Evolutionary conservation across 2,797 vertebrate species (phyloP), one percentile per base, ranked within the genome.

Genomic region (Falco peregrinus): DNA sequence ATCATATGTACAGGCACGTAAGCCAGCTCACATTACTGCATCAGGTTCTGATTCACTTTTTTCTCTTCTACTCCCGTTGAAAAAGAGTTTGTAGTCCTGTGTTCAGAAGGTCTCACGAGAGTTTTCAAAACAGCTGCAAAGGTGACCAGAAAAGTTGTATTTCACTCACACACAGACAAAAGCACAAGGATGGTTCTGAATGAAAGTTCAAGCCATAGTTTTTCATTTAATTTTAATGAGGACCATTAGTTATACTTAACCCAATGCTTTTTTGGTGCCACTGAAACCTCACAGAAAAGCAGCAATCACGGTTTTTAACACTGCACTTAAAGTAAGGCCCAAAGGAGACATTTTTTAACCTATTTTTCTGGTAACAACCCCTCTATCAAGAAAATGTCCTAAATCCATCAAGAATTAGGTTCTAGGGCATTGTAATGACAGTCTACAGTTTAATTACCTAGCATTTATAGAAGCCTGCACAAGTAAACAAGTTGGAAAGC

Each of bases 21-120:
- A 1, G 0, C 24, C 47, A 80, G 37, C 48, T 83, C 54, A 74
- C 0, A 0, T 43, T 21, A 56, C 28, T 21, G 25, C 1, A 0
- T 0, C 0, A 89, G 16, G 15, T 59, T 64, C 47, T 53, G 47
- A 65, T 64, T 20, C n/a, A n/a, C 33, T 33, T 78, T 69, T 51
- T 86, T 47, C 22, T 53, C 54, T 75, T 73, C 59, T 29, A 39
- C 12, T 61, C 22, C 51, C 43, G 19, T 41, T 75, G 37, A 31
- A 50, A 56, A 77, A 51, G 3, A 3, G 14, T 59, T 87, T 70
- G 13, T 41, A 37, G 33, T 50, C 50, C 31, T 15, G 5, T 28
- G 35, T 84, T 74, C n/a, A 65, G 78, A 90, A 84, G 5, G 10
- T 74, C 67, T 79, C 4, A 5, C 7, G 17, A 78, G 22, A 69